phyloP scores from a whole-genome alignment of 2,113 vertebrate species.

The Neopipo cinnamomea region DNA sequence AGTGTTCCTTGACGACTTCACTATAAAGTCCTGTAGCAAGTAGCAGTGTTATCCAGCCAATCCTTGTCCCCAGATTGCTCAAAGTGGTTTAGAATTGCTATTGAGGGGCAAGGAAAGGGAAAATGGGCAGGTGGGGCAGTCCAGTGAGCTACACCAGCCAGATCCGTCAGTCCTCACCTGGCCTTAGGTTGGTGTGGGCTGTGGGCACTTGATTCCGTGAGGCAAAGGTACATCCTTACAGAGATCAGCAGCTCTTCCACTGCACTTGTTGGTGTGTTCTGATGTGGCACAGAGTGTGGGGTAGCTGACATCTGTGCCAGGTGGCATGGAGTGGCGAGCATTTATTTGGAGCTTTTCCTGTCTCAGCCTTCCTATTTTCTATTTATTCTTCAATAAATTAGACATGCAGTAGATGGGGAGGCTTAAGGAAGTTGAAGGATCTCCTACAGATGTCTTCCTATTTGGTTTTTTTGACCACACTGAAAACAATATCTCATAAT shows the following conservation, averaged over 20 bases:
- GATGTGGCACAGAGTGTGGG: not conserved
- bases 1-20: not conserved
- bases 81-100: not conserved
- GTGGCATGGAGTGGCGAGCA: not conserved
- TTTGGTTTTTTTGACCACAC: not conserved
- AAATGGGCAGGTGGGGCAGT: not conserved
- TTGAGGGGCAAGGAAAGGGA: not conserved
- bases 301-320: not conserved
- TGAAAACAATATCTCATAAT: not conserved
- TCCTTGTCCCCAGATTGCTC: not conserved
- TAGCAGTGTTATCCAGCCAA: not conserved
- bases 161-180: not conserved
- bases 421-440: not conserved
- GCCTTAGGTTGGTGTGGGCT: accelerated
- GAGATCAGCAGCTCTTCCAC: not conserved
- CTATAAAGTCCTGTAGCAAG: not conserved
- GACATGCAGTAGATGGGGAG: not conserved
- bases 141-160: not conserved
- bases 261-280: not conserved
- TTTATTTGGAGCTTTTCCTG: not conserved
- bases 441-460: not conserved
- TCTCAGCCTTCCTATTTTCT: not conserved
- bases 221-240: not conserved
- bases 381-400: not conserved
- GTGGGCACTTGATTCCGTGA: not conserved